Evolutionary conservation across 2,113 vertebrate genomes (phyloP), one percentile per base, ranked within the genome.

Genomic region (Cyphomyrus discorhynchus): DNA sequence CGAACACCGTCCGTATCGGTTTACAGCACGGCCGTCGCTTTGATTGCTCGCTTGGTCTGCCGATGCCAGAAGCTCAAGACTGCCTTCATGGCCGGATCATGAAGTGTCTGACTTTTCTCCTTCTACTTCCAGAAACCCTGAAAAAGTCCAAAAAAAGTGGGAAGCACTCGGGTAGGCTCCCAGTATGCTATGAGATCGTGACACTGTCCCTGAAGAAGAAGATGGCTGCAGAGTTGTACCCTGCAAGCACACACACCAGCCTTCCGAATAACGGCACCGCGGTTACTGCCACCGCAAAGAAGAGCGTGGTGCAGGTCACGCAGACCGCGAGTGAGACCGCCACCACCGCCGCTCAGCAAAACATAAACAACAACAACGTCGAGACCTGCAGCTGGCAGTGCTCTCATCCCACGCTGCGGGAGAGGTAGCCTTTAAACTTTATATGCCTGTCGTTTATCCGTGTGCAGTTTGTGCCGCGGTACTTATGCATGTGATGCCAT

Each of bases 201-300:
- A 95, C 95, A 58, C 95, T 96, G 91, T 95, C 96, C 89, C 94
- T 96, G 80, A 95, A 96, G 93, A 96, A 95, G 95, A 98, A 97
- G 97, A 98, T 98, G 97, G 97, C 97, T 94, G 97, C 97, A 95
- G 98, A 98, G 96, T 93, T 98, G 92, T 97, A 96, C 94, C 95
- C 97, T 92, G 95, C 96, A 89, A 93, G 95, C 92, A 93, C 95
- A 90, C 95, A 94, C 95, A 95, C 94, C 90, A 96, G 94, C 91
- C 94, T 96, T 46, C 94, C 95, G 88, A 94, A 95, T 93, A 96
- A 92, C 91, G 96, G 96, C 93, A 93, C 95, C 45, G 93, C 95
- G 89, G 94, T 95, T 56, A 93, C 95, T 90, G 53, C 95, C 82
- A 96, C 96, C 94, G n/a, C 24, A 27, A 96, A 97, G 95, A 94